Evolutionary conservation across 2,888 invertebrate species (phyloP).

Genomic region (Thymelicus acteon): DNA sequence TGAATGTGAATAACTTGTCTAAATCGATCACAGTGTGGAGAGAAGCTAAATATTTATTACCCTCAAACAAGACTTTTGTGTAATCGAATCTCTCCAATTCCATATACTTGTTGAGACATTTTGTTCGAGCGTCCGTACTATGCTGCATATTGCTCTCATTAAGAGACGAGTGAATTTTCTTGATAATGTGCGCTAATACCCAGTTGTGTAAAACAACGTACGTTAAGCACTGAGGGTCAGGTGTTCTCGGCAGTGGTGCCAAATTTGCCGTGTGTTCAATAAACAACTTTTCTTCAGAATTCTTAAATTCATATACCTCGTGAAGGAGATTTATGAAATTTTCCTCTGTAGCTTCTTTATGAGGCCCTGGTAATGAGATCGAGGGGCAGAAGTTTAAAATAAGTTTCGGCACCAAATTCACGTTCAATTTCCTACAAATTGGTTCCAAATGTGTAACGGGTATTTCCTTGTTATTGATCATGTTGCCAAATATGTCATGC

Average conservation of each 20-base stretch:
- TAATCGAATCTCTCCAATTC: slow-evolving; percentile 81
- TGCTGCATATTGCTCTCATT: slow-evolving; percentile 76
- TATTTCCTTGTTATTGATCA: slow-evolving; percentile 88
- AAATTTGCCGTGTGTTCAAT: slow-evolving; percentile 74
- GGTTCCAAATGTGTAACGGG: slow-evolving; percentile 88
- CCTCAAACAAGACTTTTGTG: slow-evolving; percentile 81
- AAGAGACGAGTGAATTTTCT: slow-evolving; percentile 85
- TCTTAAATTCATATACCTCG: slow-evolving; percentile 73
- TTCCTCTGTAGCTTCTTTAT: slow-evolving; percentile 68
- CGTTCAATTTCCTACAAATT: slow-evolving; percentile 87
- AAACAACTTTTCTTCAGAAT: slow-evolving; percentile 77
- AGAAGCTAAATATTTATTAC: slow-evolving; percentile 85
- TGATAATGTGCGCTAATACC: slow-evolving; percentile 88
- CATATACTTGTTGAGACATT: slow-evolving; percentile 85
- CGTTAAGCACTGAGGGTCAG: slow-evolving; percentile 83
- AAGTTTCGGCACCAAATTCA: slow-evolving; percentile 90
- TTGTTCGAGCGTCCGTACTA: slow-evolving; percentile 84
- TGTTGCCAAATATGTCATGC: slow-evolving; percentile 86
- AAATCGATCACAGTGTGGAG: slow-evolving; percentile 83
- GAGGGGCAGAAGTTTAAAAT: slow-evolving; percentile 90
- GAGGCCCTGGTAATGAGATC: slow-evolving; percentile 74
- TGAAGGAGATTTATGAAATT: slow-evolving; percentile 72
- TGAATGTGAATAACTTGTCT: slow-evolving; percentile 78
- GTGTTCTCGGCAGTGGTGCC: slow-evolving; percentile 71
- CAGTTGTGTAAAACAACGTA: slow-evolving; percentile 88